A percentile compares a stretch with the other conserved stretches of the same genome.
phyloP scores from a whole-genome alignment of 2,888 invertebrate genomes.

The Drosophila antonietae region DNA sequence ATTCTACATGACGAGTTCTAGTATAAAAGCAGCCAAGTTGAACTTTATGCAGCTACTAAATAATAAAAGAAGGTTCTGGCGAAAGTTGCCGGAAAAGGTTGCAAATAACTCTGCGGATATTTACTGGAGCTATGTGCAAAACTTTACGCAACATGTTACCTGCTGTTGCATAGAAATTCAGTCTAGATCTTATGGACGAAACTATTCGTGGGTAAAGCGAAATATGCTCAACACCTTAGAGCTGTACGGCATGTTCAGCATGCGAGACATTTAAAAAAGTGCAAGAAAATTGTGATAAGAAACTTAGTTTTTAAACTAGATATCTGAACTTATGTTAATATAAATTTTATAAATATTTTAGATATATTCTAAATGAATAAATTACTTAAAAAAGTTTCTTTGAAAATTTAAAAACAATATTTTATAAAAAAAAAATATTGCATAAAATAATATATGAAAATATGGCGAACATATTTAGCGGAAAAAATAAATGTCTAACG shows the following conservation, averaged over 20 bases:
- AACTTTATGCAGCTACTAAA: conserved; percentile 19
- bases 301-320: neutral
- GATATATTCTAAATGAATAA: neutral
- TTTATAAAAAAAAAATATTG: too few species aligned
- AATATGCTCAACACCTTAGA: neutral
- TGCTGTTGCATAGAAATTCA: neutral
- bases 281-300: too few species aligned
- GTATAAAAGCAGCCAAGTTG: conserved; percentile 1
- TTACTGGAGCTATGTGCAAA: neutral
- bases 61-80: neutral
- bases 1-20: conserved; percentile 6
- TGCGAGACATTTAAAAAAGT: neutral
- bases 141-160: neutral
- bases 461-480: neutral
- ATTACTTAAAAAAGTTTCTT: neutral
- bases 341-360: neutral
- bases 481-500: neutral
- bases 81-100: conserved; percentile 1
- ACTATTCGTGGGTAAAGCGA: neutral
- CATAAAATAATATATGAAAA: neutral
- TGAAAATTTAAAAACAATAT: neutral
- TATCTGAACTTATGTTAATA: neutral
- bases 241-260: too few species aligned
- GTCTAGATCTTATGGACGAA: neutral
- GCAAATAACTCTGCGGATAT: conserved; percentile 2